Conservation (phyloP, 2,797 vertebrate species). For the Enteromius viviparus region DNA sequence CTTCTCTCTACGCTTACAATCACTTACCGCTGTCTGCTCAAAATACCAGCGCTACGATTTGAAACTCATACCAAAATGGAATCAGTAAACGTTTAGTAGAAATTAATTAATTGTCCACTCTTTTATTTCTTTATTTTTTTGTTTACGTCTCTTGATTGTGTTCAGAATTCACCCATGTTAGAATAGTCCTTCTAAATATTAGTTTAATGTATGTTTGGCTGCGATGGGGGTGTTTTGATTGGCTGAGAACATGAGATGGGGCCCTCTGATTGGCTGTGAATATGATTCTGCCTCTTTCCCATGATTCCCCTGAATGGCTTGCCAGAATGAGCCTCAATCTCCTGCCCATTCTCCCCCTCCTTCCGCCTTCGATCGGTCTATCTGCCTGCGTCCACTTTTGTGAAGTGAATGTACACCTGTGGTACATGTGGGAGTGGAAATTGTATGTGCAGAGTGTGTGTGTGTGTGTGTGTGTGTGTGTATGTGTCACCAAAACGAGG, state of each 20-base stretch:
- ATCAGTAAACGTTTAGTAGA: conserved; percentile 62
- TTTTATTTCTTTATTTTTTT: background rate
- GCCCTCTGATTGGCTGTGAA: conserved; percentile 81
- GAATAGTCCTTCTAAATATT: conserved; percentile 36
- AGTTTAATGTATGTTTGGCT: conserved; percentile 67
- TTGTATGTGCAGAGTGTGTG: conserved; percentile 54
- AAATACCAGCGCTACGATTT: conserved; percentile 71
- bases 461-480: conserved; percentile 52
- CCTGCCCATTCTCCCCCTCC: conserved; percentile 46
- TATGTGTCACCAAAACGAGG: conserved; percentile 69
- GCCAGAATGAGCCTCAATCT: conserved; percentile 71
- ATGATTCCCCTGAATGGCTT: conserved; percentile 78
- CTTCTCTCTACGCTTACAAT: conserved; percentile 79
- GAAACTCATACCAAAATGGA: conserved; percentile 67
- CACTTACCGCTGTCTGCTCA: conserved; percentile 80
- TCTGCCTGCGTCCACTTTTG: conserved; percentile 81
- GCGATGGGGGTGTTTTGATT: conserved; percentile 69
- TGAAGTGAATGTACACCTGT: conserved; percentile 74
- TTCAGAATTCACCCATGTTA: conserved; percentile 39
- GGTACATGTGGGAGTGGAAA: conserved; percentile 72
- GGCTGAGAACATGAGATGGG: conserved; percentile 58
- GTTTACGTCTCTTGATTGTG: conserved; percentile 30
- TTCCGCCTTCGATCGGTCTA: conserved; percentile 60
- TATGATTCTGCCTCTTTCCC: conserved; percentile 71
- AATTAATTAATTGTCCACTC: conserved; percentile 22